Base-by-base conservation (phyloP, 2,888 invertebrate genomes). In the Lycia hirtaria region DNA sequence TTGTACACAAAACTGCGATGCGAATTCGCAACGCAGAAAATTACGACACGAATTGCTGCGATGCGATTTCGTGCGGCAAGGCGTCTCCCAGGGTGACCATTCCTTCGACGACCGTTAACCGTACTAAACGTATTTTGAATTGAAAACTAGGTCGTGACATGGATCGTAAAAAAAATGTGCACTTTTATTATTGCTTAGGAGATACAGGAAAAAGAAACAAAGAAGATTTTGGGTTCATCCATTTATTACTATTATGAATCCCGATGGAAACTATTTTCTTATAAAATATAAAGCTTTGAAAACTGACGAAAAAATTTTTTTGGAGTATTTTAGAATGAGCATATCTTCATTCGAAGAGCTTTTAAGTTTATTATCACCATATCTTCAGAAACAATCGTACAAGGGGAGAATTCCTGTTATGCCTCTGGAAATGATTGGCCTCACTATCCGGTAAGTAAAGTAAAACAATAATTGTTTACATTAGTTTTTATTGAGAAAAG, bases 371-470 rank as follows among this genome's bases (percentile, higher is more conserved):
- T 65, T 67, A 65, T 67, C 67, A 65, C 64, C 66, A 66, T 63
- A 50, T 51, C 62, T 69, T 49, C 65, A 66, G 44, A 67, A 69
- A 65, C 59, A n/a, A 71, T 68, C 62, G 59, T 69, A 67, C 56
- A 72, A 67, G 59, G 61, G 62, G 44, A 68, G 68, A 66, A 64
- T 67, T 66, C 69, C 69, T 68, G 66, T 69, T 67, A 68, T 63
- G 65, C 65, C 67, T 70, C 55, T 69, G 68, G 69, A 71, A 69
- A 73, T 73, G 72, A 43, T 69, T 44, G 67, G 67, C 35, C 58
- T 67, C 33, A 65, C 63, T 63, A 60, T 63, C 58, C 55, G 66
- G 65, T 63, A 67, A 60, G 62, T 60, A 62, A 63, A 62, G 56
- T 64, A 64, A 65, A 64, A 70, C 62, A 62, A 64, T 64, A 65